A percentile compares a stretch with the other conserved stretches of the same genome.
phyloP scores from a whole-genome alignment of 2,113 vertebrate genomes.

The Octodon degus region DNA sequence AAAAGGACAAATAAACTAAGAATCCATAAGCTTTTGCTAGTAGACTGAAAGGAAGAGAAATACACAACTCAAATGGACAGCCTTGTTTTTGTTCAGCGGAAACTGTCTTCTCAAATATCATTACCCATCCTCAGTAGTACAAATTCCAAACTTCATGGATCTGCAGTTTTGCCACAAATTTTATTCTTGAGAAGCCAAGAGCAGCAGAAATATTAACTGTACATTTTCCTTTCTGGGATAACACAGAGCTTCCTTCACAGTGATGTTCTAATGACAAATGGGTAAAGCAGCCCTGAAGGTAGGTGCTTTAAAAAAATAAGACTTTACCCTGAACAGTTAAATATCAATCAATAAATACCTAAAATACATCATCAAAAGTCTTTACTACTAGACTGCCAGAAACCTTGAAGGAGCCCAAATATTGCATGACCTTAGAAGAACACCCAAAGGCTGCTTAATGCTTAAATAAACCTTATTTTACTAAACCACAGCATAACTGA shows the following conservation, averaged over 20 bases:
- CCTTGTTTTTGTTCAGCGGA: not conserved
- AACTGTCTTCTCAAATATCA: slow-evolving; percentile 51
- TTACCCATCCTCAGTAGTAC: not conserved
- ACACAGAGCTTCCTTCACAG: not conserved
- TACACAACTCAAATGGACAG: not conserved
- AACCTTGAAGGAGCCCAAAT: slow-evolving; percentile 57
- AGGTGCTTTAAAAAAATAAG: not conserved
- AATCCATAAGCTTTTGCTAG: not conserved
- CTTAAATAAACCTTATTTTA: slow-evolving; percentile 66
- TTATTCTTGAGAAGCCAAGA: slow-evolving; percentile 57
- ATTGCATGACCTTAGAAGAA: slow-evolving; percentile 29
- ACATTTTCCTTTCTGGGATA: not conserved
- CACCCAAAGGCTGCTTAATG: slow-evolving; percentile 35
- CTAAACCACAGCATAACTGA: slow-evolving; percentile 64
- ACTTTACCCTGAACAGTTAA: slow-evolving; percentile 33
- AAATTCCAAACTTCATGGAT: slow-evolving; percentile 10
- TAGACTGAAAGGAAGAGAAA: slow-evolving; percentile 19
- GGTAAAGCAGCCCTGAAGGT: not conserved
- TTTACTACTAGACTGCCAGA: not conserved
- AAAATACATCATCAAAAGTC: slow-evolving; percentile 30
- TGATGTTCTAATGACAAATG: slow-evolving; percentile 51
- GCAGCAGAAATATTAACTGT: slow-evolving; percentile 10
- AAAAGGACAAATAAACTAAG: not conserved
- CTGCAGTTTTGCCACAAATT: slow-evolving; percentile 47
- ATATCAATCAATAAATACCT: slow-evolving; percentile 45